Conservation (phyloP, 1,140 invertebrate genomes). For the Drosophila prosaltans region DNA sequence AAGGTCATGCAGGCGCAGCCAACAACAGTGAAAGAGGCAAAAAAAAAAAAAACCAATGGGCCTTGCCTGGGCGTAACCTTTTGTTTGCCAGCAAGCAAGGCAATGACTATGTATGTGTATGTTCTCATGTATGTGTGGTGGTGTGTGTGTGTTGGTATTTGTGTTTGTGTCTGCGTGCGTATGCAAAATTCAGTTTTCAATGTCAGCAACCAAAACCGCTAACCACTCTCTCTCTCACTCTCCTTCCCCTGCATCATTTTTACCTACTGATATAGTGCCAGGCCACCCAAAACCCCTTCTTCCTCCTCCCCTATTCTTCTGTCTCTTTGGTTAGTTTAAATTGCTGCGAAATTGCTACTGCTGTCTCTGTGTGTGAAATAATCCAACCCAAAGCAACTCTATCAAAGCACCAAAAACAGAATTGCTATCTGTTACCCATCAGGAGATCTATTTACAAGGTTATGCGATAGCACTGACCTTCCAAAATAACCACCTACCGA, state of each 20-base stretch:
- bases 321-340: too few species aligned
- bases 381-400: too few species aligned
- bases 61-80: constrained; percentile 63
- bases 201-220: constrained; percentile 61
- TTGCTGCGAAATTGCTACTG: too few species aligned
- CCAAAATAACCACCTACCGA: too few species aligned
- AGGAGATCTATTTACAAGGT: too few species aligned
- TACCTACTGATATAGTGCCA: not conserved
- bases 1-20: constrained; percentile 54
- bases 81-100: constrained; percentile 54
- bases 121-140: constrained; percentile 22
- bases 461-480: too few species aligned
- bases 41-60: constrained; percentile 46
- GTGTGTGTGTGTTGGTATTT: constrained; percentile 15
- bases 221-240: not conserved
- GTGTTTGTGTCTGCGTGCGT: constrained; percentile 44
- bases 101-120: constrained; percentile 16
- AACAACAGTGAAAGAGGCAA: constrained; percentile 41
- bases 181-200: constrained; percentile 68
- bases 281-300: not conserved
- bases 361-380: too few species aligned
- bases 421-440: too few species aligned
- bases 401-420: too few species aligned
- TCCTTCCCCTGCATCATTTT: not conserved
- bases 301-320: not conserved